Base-by-base conservation (phyloP, 2,888 invertebrate species). In the Gymnosoma rotundatum region DNA sequence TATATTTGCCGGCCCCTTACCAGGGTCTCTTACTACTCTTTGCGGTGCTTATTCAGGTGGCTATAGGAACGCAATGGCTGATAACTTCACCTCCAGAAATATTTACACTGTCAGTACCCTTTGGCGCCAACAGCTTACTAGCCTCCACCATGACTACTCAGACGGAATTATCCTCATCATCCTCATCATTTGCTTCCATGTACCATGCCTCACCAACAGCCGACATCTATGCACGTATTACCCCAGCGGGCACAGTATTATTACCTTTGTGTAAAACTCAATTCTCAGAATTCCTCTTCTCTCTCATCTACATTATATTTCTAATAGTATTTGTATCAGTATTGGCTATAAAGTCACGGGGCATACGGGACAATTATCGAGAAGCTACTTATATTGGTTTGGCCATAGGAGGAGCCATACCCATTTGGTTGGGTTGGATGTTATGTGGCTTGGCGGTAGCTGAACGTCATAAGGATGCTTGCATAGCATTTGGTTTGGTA, bases 311-410 rank as follows among this genome's bases (percentile, higher is more conserved):
- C 93, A 96, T 97, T 70, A 95, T 97, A 88, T 96, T 97, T 90
- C 93, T 98, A 82, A 95, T 98, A 87, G 93, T 97, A 66, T 95
- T 97, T 89, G 97, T 97, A 78, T 96, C 96, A 83, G 95, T 97
- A 76, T 93, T 98, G 88, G 96, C 98, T 72, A 94, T 97, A 86
- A 95, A 97, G 89, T 97, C 98, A 72, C 94, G 97, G 54, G 96
- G 97, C 69, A 97, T 98, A 84, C 95, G 97, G 78, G 98, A 98
- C 93, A 98, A 98, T 93, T 97, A 98, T 92, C 94, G 98, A 69
- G 98, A 98, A 92, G 96, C 98, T 61, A 96, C 97, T 48, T 98
- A 97, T 92, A 98, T 98, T 88, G 98, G 97, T 16, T 94, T 97
- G 87, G 96, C 97, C 21, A 95, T 97, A 64, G 97, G 97, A 56